Evolutionary conservation across 2,888 invertebrate species (phyloP).

Genomic region (Cosmorhoe ocellata): DNA sequence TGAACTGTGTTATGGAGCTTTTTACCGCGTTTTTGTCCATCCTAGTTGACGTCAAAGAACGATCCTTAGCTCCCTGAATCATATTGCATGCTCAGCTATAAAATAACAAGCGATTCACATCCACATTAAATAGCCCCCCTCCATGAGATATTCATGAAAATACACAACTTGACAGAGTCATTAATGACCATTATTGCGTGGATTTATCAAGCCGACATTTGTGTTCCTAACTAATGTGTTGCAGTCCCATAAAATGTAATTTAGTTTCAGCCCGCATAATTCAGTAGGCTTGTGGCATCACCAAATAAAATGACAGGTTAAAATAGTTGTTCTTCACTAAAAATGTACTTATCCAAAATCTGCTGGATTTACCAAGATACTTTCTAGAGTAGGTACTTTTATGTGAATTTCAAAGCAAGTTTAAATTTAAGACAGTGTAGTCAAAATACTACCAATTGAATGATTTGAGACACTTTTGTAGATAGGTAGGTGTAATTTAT

Average conservation of each 20-base stretch:
- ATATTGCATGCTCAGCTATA: slow-evolving; percentile 16
- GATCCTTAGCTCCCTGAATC: slow-evolving; percentile 5
- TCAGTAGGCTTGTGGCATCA: slow-evolving; percentile 1
- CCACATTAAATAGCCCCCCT: slow-evolving; percentile 13
- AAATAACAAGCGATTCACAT: slow-evolving; percentile 23
- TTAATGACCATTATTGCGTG: slow-evolving; percentile 30
- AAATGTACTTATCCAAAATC: too few species aligned
- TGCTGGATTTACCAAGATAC: too few species aligned
- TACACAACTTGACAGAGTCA: slow-evolving; percentile 27
- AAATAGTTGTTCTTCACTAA: too few species aligned
- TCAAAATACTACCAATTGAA: too few species aligned
- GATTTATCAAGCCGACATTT: slow-evolving; percentile 30
- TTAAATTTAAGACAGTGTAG: too few species aligned
- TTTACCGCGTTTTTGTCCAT: too few species aligned
- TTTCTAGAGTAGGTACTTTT: too few species aligned
- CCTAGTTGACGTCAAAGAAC: too few species aligned
- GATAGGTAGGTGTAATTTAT: slow-evolving; percentile 1
- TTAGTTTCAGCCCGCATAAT: slow-evolving; percentile 8
- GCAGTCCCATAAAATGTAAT: slow-evolving; percentile 19
- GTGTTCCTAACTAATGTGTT: slow-evolving; percentile 26
- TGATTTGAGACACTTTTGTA: not conserved
- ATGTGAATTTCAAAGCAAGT: too few species aligned
- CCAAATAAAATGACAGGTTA: not conserved
- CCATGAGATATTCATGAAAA: slow-evolving; percentile 27
- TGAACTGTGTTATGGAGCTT: too few species aligned